Conservation (phyloP, 2,113 vertebrate species). For the Steatornis caripensis region DNA sequence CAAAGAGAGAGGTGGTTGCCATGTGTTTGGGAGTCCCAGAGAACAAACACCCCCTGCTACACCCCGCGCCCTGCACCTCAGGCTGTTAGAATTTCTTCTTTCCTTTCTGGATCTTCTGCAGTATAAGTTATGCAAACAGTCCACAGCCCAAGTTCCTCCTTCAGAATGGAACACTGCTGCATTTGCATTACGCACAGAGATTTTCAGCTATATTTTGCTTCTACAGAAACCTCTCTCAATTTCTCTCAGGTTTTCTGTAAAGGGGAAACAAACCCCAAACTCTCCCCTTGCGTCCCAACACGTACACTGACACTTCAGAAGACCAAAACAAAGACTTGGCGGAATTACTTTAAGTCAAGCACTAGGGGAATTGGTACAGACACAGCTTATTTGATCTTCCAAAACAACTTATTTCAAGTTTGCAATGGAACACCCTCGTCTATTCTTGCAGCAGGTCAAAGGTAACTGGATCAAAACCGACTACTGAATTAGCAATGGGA, state of each 20-base stretch:
- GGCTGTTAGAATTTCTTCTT: neutral
- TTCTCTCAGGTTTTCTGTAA: neutral
- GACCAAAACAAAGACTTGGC: neutral
- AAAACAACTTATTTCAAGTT: neutral
- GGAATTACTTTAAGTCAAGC: neutral
- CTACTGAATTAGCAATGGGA: neutral
- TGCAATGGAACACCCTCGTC: neutral
- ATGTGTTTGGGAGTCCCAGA: too few species aligned
- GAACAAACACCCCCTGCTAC: accelerated
- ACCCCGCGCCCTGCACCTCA: accelerated
- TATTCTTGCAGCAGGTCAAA: conserved; percentile 13
- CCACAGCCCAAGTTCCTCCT: neutral
- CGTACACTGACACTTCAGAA: neutral
- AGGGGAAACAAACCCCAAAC: neutral
- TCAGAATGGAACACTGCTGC: neutral
- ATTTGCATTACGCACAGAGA: neutral
- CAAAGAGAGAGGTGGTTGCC: neutral
- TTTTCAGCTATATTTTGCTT: neutral
- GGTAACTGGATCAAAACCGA: neutral
- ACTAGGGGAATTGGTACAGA: neutral
- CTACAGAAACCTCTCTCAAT: neutral
- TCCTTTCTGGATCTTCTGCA: neutral
- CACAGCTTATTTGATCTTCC: neutral
- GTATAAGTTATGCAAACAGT: neutral
- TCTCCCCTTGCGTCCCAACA: neutral